Conservation (phyloP, 2,888 invertebrate genomes). For the Dynastes hyllus region DNA sequence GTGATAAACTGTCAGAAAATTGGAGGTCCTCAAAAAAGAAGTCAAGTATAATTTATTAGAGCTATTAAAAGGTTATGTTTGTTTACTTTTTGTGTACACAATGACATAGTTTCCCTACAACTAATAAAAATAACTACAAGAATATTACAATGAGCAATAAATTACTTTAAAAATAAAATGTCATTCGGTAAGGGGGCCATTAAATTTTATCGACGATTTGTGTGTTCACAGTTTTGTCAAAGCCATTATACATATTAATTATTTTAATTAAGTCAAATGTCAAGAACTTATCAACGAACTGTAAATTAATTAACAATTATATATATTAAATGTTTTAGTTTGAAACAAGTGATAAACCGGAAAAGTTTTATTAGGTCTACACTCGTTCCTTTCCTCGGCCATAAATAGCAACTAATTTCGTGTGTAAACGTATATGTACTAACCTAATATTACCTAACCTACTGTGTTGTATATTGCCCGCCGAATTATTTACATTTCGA, state of each 20-base stretch:
- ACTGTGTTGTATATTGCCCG: neutral
- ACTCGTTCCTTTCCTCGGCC: slow-evolving; percentile 13
- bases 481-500: slow-evolving; percentile 42
- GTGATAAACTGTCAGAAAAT: neutral
- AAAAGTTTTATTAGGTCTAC: slow-evolving; percentile 31
- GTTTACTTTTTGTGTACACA: slow-evolving; percentile 45
- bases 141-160: slow-evolving; percentile 51
- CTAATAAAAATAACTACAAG: slow-evolving; percentile 50
- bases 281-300: slow-evolving; percentile 40
- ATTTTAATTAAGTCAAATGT: slow-evolving; percentile 45
- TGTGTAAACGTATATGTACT: slow-evolving; percentile 4
- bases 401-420: slow-evolving; percentile 43
- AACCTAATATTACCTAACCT: slow-evolving; percentile 1
- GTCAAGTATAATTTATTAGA: slow-evolving; percentile 41
- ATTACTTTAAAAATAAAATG: slow-evolving; percentile 52
- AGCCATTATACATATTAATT: slow-evolving; percentile 46
- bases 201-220: slow-evolving; percentile 53
- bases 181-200: slow-evolving; percentile 48
- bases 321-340: slow-evolving; percentile 35
- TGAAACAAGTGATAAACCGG: slow-evolving; percentile 28
- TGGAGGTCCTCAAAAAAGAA: slow-evolving; percentile 12
- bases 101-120: slow-evolving; percentile 51
- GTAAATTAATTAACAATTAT: slow-evolving; percentile 46
- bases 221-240: slow-evolving; percentile 50
- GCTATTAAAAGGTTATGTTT: slow-evolving; percentile 46